Conservation (phyloP, 2,797 vertebrate species). For the Rhinogobio ventralis region DNA sequence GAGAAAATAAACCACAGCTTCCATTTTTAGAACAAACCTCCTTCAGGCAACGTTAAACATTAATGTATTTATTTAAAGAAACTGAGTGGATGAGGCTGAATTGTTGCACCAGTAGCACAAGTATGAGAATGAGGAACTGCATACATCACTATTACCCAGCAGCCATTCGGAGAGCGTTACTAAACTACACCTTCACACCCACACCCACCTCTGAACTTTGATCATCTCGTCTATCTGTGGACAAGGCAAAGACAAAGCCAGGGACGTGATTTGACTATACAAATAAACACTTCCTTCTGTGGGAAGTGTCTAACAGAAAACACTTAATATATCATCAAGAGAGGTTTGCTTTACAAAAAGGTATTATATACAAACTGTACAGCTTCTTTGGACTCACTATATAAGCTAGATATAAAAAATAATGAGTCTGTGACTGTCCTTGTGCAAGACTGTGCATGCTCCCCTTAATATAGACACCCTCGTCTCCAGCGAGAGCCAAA, state of each 20-base stretch:
- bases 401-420: constrained; percentile 36
- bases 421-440: constrained; percentile 24
- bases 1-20: constrained; percentile 11
- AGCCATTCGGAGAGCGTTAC: constrained; percentile 14
- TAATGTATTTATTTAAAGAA: constrained; percentile 22
- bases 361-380: neutral
- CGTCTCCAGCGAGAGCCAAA: constrained; percentile 50
- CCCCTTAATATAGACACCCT: constrained; percentile 44
- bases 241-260: neutral
- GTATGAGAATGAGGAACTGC: constrained; percentile 17
- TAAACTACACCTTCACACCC: constrained; percentile 50
- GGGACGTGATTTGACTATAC: constrained; percentile 13
- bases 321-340: neutral
- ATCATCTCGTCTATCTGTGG: constrained; percentile 5
- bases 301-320: constrained; percentile 13
- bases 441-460: constrained; percentile 45
- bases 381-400: neutral
- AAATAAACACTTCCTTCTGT: constrained; percentile 23
- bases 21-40: constrained; percentile 29
- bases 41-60: constrained; percentile 35
- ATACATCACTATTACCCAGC: constrained; percentile 4
- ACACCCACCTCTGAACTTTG: constrained; percentile 41
- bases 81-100: neutral
- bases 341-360: constrained; percentile 22
- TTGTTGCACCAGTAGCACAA: constrained; percentile 12